Base-by-base conservation (phyloP, 2,797 vertebrate genomes). In the Enteromius trimaculatus region DNA sequence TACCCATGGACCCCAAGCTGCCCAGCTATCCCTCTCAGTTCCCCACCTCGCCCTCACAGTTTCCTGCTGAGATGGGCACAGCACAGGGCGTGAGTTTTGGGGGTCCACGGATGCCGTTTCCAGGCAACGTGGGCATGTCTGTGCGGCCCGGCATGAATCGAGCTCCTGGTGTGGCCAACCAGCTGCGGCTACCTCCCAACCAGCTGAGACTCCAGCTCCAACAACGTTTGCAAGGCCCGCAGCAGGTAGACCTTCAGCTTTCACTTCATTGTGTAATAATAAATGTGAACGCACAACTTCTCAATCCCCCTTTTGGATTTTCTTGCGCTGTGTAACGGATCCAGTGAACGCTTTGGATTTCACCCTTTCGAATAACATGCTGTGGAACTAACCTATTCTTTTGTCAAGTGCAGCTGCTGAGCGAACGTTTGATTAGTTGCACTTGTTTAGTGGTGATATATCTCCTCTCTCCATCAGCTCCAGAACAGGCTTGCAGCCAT, bases 181-280 rank as follows among this genome's bases (percentile, higher is more conserved):
- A 95, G 79, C 93, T 97, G 82, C 91, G 97, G 62, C 94, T 98
- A 83, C 95, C 92, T 0, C 96, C 97, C 81, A 98, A 97, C 91
- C 97, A 98, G 47, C 95, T 99, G 68, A 94, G 97, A 23, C 94
- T 97, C 80, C 97, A 98, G 89, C 95, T 98, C 60, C 97, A 98
- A 88, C 97, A 98, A 91, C 93, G 97, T n/a, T 91, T 99, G 51
- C 97, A 98, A 88, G 96, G 96, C 1, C 96, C 96, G 0, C 97
- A 97, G 92, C 96, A 98, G 96, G 97, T 98, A 87, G 68, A 70
- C n/a, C 68, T 62, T 31, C 69, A 74, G 39, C 65, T 26, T 69
- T 71, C 65, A 62, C 53, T 49, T 71, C 65, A 78, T 55, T 82
- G 62, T 76, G 37, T 66, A 31, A n/a, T 65, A 64, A 31, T 62